Percentiles rank a stretch among this genome's conserved stretches.
Evolutionary conservation across 2,888 invertebrate genomes (phyloP).

Genomic region (Cyrtodaria siliqua): DNA sequence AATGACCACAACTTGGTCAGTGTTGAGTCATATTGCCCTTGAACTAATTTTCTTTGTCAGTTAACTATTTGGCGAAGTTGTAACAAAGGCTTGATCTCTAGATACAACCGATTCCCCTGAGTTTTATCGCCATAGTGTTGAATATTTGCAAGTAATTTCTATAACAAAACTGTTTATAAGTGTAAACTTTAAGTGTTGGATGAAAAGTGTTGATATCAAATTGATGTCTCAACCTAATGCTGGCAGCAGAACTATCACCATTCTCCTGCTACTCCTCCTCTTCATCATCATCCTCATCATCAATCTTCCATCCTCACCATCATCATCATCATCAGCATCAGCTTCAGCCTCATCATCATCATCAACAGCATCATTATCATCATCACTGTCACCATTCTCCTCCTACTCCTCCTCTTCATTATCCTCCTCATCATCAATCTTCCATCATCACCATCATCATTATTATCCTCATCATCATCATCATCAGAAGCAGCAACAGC

Average conservation of each 20-base stretch:
- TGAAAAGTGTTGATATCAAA: too few species aligned
- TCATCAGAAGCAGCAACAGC: conserved; percentile 1
- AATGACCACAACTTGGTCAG: conserved; percentile 28
- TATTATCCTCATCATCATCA: conserved; percentile 2
- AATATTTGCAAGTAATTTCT: too few species aligned
- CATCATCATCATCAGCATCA: too few species aligned
- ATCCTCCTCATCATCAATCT: conserved; percentile 10
- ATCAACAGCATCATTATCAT: neutral
- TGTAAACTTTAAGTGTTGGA: too few species aligned
- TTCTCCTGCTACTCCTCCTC: too few species aligned
- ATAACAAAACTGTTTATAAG: too few species aligned
- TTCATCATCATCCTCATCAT: too few species aligned
- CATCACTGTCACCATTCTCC: neutral
- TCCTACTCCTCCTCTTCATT: neutral
- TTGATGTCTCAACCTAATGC: too few species aligned
- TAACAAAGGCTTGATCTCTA: neutral
- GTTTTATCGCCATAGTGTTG: conserved; percentile 33
- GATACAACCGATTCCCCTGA: too few species aligned
- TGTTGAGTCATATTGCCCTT: conserved; percentile 1
- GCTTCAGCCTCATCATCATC: conserved; percentile 6
- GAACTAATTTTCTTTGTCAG: neutral
- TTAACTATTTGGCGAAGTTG: neutral
- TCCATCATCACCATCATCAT: conserved; percentile 12
- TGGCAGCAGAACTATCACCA: too few species aligned
- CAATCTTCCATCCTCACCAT: too few species aligned